Conservation (phyloP, 2,888 invertebrate species). For the Harmothoe impar region DNA sequence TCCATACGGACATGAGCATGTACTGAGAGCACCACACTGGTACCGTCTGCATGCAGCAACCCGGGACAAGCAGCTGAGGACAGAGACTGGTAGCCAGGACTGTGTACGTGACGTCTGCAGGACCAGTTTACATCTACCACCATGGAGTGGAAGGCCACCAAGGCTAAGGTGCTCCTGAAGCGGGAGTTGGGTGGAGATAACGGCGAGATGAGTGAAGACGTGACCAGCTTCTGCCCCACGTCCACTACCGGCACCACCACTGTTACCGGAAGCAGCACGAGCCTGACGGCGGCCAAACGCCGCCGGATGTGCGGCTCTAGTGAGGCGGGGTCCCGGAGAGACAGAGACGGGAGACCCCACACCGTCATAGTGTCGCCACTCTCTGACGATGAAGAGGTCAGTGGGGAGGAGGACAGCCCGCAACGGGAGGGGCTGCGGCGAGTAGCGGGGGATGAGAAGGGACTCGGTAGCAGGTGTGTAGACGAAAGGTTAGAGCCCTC, state of each 20-base stretch:
- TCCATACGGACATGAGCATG: background rate
- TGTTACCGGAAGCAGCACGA: background rate
- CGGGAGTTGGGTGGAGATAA: background rate
- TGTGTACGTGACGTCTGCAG: background rate
- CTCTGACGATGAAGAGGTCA: constrained; percentile 40
- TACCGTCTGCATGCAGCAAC: background rate
- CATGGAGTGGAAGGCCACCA: constrained; percentile 18
- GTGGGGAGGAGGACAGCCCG: background rate
- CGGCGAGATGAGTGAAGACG: background rate
- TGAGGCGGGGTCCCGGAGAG: background rate
- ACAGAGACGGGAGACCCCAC: constrained; percentile 28
- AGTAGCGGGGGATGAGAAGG: background rate
- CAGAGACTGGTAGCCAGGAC: background rate
- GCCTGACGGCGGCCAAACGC: background rate
- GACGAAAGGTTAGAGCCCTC: background rate
- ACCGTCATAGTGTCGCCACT: constrained; percentile 54
- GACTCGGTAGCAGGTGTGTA: background rate
- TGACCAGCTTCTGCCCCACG: background rate
- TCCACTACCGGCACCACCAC: background rate
- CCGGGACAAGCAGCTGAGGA: background rate
- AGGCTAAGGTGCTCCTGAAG: background rate
- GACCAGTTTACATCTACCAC: background rate
- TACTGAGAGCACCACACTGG: background rate
- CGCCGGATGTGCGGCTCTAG: constrained; percentile 11
- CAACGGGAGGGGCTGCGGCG: background rate